phyloP scores from a whole-genome alignment of 2,113 vertebrate species.

The Sebastes schlegelii region DNA sequence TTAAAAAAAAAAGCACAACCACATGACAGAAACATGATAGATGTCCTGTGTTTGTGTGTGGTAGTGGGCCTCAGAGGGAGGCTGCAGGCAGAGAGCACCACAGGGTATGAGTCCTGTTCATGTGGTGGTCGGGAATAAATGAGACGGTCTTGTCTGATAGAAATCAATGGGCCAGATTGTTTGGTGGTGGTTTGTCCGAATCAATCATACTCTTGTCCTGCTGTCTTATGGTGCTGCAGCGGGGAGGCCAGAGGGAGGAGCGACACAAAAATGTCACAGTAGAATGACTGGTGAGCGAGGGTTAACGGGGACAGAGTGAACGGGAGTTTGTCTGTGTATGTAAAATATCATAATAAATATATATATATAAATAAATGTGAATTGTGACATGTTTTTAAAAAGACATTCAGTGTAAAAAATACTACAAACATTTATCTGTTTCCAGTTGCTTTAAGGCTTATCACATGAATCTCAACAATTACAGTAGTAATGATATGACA shows the following conservation, averaged over 20 bases:
- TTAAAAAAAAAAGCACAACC: neutral
- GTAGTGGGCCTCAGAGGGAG: constrained; percentile 4
- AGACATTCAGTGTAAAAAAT: neutral
- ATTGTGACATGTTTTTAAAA: neutral
- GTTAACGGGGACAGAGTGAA: constrained; percentile 53
- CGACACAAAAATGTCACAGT: constrained; percentile 62
- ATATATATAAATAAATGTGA: constrained; percentile 11
- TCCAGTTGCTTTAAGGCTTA: neutral
- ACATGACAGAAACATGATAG: constrained; percentile 50
- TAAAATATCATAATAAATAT: constrained; percentile 27
- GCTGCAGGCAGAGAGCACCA: constrained; percentile 28
- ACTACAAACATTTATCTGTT: neutral
- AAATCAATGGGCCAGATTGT: constrained; percentile 83
- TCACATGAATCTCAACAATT: neutral
- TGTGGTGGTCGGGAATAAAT: constrained; percentile 62
- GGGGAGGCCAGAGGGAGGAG: constrained; percentile 61
- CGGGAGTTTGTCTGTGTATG: constrained; percentile 17
- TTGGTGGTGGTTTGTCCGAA: constrained; percentile 70
- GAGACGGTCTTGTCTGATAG: constrained; percentile 62
- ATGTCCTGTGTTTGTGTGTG: constrained; percentile 37
- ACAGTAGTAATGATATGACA: neutral
- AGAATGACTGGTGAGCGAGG: constrained; percentile 40
- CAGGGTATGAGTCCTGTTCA: constrained; percentile 50
- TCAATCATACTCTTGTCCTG: constrained; percentile 83
- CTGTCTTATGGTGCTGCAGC: constrained; percentile 42